Conservation (phyloP, 1,140 invertebrate genomes). For the Achroia grisella region DNA sequence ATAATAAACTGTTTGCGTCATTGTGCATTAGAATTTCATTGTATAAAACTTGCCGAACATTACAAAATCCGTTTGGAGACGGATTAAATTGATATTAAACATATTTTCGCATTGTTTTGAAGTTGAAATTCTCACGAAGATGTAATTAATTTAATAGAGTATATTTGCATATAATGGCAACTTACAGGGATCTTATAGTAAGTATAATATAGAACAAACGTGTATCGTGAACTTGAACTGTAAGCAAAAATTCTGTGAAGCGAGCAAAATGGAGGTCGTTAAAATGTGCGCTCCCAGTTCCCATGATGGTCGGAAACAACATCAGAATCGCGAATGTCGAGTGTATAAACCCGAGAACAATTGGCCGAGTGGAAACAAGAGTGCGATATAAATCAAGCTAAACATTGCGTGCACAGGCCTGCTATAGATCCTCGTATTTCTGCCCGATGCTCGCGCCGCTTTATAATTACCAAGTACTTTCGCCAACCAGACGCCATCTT, state of each 20-base stretch:
- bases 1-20: conserved; percentile 53
- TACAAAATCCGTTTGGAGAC: neutral
- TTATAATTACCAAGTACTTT: conserved; percentile 71
- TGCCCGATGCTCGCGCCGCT: conserved; percentile 49
- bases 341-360: conserved; percentile 64
- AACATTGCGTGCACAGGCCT: conserved; percentile 61
- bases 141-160: too few relatives aligned
- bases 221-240: conserved; percentile 32
- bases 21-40: conserved; percentile 8
- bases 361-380: conserved; percentile 61
- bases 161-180: neutral
- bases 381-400: conserved; percentile 69
- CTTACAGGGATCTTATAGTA: neutral
- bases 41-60: conserved; percentile 4
- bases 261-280: conserved; percentile 44
- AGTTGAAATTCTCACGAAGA: too few relatives aligned
- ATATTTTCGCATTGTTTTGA: too few relatives aligned
- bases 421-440: conserved; percentile 65
- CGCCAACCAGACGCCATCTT: conserved; percentile 68
- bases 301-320: conserved; percentile 63
- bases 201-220: conserved; percentile 3
- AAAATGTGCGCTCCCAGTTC: conserved; percentile 38
- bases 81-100: too few relatives aligned
- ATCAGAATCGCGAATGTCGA: conserved; percentile 49
- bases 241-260: conserved; percentile 26